Conservation (phyloP, 2,113 vertebrate species). For the Elanus axillaris region DNA sequence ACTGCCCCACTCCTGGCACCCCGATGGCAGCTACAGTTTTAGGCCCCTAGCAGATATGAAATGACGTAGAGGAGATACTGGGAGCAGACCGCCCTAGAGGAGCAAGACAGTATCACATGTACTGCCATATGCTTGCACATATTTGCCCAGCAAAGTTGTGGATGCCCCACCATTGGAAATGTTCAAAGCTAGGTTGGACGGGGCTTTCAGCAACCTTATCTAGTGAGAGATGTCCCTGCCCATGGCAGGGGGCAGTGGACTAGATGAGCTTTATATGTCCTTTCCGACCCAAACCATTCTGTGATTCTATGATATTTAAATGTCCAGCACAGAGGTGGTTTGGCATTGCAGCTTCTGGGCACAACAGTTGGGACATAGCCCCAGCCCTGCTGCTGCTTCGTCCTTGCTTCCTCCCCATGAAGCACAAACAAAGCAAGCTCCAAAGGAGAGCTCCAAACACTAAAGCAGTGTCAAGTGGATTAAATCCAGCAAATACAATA, state of each 20-base stretch:
- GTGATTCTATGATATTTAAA: not conserved
- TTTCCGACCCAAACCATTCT: not conserved
- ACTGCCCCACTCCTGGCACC: not conserved
- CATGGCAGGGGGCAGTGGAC: not conserved
- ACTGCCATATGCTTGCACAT: not conserved
- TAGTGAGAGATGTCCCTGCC: not conserved
- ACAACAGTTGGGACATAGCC: accelerated
- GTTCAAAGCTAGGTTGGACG: not conserved
- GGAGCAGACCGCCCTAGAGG: not conserved
- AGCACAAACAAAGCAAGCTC: not conserved
- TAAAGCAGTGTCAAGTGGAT: not conserved
- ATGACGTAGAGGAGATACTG: not conserved
- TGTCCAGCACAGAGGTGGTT: not conserved
- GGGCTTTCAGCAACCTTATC: not conserved
- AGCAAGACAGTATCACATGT: not conserved
- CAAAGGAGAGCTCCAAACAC: not conserved
- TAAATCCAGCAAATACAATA: not conserved
- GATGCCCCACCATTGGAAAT: not conserved
- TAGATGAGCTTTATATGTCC: not conserved
- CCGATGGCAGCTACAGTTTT: not conserved
- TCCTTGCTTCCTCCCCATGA: not conserved
- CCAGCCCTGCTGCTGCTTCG: not conserved
- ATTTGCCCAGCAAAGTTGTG: not conserved
- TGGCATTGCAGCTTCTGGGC: not conserved
- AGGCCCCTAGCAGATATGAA: not conserved